Evolutionary conservation across 2,888 invertebrate genomes (phyloP).

Genomic region (Drosophila demipolita): DNA sequence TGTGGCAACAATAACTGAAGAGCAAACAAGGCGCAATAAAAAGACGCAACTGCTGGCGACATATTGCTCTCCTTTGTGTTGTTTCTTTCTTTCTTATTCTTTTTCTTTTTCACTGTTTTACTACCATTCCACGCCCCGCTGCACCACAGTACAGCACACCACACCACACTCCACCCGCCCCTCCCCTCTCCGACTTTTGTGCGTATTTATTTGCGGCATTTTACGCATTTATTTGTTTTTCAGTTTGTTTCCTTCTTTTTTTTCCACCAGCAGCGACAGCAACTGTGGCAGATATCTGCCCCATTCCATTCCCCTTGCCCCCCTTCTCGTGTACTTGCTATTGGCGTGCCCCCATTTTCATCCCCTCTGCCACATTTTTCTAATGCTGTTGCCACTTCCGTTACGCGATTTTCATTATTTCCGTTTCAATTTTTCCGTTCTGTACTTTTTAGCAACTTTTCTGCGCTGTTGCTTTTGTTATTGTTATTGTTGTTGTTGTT

Average conservation of each 20-base stretch:
- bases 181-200: slow-evolving; percentile 25
- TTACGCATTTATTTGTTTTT: slow-evolving; percentile 82
- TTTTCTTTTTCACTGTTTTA: slow-evolving; percentile 2
- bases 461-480: slow-evolving; percentile 27
- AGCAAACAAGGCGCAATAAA: slow-evolving; percentile 70
- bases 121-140: slow-evolving; percentile 29
- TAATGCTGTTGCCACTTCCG: slow-evolving; percentile 81
- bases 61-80: slow-evolving; percentile 58
- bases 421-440: slow-evolving; percentile 81
- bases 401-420: slow-evolving; percentile 81
- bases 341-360: slow-evolving; percentile 8
- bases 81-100: neutral
- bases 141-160: neutral
- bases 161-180: neutral
- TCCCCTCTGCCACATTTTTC: slow-evolving; percentile 18
- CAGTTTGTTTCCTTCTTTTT: slow-evolving; percentile 58
- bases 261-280: slow-evolving; percentile 12
- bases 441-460: slow-evolving; percentile 66
- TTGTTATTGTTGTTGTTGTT: slow-evolving; percentile 34
- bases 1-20: slow-evolving; percentile 76
- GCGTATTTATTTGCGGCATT: slow-evolving; percentile 81
- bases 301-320: neutral
- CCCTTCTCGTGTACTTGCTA: slow-evolving; percentile 53
- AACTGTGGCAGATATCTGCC: slow-evolving; percentile 10
- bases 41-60: slow-evolving; percentile 78